phyloP scores from a whole-genome alignment of 2,888 invertebrate genomes.

The Myopa tessellatipennis region DNA sequence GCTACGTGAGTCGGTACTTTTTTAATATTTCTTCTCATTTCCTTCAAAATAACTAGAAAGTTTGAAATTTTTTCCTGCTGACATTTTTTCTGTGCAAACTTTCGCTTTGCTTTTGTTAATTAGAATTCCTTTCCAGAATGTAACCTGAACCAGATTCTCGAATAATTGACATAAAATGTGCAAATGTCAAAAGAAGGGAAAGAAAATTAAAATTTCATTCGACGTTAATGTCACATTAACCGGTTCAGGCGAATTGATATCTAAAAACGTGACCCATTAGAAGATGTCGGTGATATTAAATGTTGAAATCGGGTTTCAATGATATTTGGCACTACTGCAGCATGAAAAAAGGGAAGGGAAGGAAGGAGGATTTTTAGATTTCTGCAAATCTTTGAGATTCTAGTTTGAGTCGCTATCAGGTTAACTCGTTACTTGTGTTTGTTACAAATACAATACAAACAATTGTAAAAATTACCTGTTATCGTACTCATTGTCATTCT shows the following conservation, averaged over 20 bases:
- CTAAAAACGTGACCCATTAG: not conserved
- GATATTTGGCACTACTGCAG: too few species aligned
- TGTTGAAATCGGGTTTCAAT: too few species aligned
- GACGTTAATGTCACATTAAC: constrained; percentile 17
- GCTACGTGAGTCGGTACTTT: constrained; percentile 10
- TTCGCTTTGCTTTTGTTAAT: not conserved
- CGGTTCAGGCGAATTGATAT: constrained; percentile 15
- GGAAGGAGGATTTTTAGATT: too few species aligned
- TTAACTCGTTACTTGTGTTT: too few species aligned
- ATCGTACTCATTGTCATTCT: too few species aligned
- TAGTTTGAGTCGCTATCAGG: too few species aligned
- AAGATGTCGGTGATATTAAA: too few species aligned
- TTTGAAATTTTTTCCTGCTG: not conserved
- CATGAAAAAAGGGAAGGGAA: too few species aligned
- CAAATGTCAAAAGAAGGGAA: not conserved
- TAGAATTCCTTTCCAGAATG: not conserved
- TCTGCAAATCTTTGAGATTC: too few species aligned
- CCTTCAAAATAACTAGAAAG: not conserved
- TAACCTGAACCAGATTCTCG: constrained; percentile 1
- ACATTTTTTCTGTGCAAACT: not conserved
- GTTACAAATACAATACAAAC: too few species aligned
- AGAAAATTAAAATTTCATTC: constrained; percentile 20
- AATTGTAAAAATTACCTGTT: too few species aligned
- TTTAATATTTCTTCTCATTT: not conserved
- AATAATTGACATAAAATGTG: not conserved